Evolutionary conservation across 2,888 invertebrate genomes (phyloP).

Genomic region (Aproaerema taeniolella): DNA sequence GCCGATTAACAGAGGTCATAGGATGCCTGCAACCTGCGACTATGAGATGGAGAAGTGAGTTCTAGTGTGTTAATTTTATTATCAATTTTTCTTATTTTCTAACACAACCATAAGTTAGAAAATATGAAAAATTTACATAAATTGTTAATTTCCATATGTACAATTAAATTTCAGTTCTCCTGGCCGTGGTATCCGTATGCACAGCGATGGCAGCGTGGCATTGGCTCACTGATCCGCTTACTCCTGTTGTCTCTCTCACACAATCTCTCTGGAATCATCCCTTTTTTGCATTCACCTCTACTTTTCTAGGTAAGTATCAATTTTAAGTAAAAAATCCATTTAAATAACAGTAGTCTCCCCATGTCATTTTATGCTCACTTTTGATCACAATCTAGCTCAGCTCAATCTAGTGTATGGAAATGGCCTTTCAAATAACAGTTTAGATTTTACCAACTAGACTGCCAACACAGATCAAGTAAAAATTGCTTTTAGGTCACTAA

Average conservation of each 20-base stretch:
- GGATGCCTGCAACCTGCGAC: conserved; percentile 96
- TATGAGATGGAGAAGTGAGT: conserved; percentile 95
- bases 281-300: conserved; percentile 93
- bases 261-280: conserved; percentile 96
- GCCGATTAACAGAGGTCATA: conserved; percentile 97
- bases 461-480: too few species aligned
- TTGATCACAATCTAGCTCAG: too few species aligned
- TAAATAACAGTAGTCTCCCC: too few species aligned
- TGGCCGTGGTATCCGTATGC: conserved; percentile 91
- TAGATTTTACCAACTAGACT: too few species aligned
- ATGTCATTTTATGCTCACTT: too few species aligned
- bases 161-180: conserved; percentile 79
- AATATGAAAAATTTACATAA: too few species aligned
- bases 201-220: conserved; percentile 97
- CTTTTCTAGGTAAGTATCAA: conserved; percentile 82
- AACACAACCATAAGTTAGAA: too few species aligned
- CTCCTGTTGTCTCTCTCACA: conserved; percentile 92
- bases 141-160: background rate
- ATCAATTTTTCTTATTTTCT: background rate
- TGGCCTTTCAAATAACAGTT: too few species aligned
- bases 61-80: background rate
- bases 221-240: conserved; percentile 96
- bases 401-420: too few species aligned
- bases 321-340: background rate
- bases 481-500: too few species aligned